These are phyloP conservation scores for Drosophila monieri DNA, from an alignment of 2,888 invertebrate species.

Conservation along the genomic window DNA sequence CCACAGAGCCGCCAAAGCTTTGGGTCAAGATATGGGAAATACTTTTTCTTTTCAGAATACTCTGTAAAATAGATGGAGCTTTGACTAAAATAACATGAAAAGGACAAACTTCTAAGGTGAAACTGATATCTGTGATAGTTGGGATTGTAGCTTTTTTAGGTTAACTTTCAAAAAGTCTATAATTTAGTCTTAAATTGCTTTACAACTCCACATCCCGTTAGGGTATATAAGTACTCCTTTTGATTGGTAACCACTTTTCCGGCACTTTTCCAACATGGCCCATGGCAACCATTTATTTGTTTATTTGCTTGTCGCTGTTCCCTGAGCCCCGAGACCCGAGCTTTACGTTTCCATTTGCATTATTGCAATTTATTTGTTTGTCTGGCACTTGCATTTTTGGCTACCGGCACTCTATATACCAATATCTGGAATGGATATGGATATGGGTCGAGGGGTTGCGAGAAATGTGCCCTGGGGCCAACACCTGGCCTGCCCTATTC, in stretches of 20 bases:
- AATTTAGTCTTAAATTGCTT: not conserved
- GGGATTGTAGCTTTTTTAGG: not conserved
- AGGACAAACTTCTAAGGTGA: not conserved
- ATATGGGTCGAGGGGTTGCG: slow-evolving; percentile 14
- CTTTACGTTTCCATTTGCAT: slow-evolving; percentile 46
- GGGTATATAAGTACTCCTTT: slow-evolving; percentile 21
- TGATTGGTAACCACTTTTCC: slow-evolving; percentile 22
- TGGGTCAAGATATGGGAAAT: slow-evolving; percentile 53
- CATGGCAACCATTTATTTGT: slow-evolving; percentile 19
- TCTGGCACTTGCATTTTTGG: slow-evolving; percentile 64
- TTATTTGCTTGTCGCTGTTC: slow-evolving; percentile 17
- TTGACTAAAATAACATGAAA: not conserved
- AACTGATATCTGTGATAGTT: too few species aligned
- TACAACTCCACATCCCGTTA: not conserved
- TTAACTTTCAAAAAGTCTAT: not conserved
- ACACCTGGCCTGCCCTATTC: slow-evolving; percentile 52
- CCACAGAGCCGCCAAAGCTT: slow-evolving; percentile 59
- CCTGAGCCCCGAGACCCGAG: not conserved
- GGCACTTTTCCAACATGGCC: slow-evolving; percentile 26
- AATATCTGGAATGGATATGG: slow-evolving; percentile 18
- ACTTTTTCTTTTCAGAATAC: slow-evolving; percentile 63
- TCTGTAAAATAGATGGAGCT: not conserved
- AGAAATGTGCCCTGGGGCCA: slow-evolving; percentile 47
- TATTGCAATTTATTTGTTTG: slow-evolving; percentile 57
- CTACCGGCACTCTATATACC: slow-evolving; percentile 51